Evolutionary conservation across 2,797 vertebrate species (phyloP).

Genomic region (Rhinella marina): DNA sequence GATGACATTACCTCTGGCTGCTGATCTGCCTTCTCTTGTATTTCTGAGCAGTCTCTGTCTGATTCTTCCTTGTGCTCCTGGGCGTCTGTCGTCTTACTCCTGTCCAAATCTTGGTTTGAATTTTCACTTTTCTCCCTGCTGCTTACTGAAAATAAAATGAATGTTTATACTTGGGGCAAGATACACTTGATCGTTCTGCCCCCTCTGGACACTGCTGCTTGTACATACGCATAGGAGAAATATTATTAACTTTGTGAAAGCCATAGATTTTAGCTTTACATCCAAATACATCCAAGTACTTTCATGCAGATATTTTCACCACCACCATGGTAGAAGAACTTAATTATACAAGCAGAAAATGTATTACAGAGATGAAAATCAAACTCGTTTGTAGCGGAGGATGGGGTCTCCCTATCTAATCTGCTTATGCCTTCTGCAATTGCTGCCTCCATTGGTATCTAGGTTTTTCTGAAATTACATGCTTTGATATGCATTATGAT

Average conservation of each 20-base stretch:
- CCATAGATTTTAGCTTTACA: neutral
- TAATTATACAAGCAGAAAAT: neutral
- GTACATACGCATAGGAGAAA: neutral
- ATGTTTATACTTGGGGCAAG: neutral
- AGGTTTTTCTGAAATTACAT: neutral
- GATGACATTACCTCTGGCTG: conserved; percentile 31
- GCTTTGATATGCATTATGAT: neutral
- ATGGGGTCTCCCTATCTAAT: neutral
- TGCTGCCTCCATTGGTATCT: neutral
- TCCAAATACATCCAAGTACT: neutral
- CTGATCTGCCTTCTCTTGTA: conserved; percentile 30
- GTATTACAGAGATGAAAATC: neutral
- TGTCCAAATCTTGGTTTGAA: neutral
- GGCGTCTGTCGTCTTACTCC: neutral
- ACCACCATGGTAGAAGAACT: neutral
- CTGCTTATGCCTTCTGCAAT: neutral
- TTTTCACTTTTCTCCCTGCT: conserved; percentile 25
- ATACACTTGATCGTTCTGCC: neutral
- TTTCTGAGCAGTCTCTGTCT: neutral
- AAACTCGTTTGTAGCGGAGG: neutral
- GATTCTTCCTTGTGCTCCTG: neutral
- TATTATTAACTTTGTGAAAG: neutral
- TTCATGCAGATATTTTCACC: neutral
- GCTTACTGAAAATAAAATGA: conserved; percentile 51
- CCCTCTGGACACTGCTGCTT: neutral